Percentiles rank a stretch among this genome's conserved stretches.
Evolutionary conservation across 2,888 invertebrate genomes (phyloP).

Genomic region (Parasteatoda lunata): DNA sequence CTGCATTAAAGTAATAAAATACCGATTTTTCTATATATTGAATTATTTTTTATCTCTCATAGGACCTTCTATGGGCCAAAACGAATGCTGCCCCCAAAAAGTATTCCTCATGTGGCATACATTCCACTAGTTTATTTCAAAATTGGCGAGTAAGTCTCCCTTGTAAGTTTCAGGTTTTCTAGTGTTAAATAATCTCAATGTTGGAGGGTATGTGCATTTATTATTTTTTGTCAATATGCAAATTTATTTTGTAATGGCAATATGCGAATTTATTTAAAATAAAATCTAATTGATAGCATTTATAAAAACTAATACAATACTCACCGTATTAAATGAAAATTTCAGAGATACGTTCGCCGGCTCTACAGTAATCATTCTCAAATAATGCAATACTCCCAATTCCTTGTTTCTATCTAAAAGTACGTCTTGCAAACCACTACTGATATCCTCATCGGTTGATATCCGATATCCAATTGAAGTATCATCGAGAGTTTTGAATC

Average conservation of each 20-base stretch:
- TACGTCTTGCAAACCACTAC: constrained; percentile 33
- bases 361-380: constrained; percentile 33
- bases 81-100: no score
- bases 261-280: not conserved
- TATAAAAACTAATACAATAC: not conserved
- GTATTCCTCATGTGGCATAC: no score
- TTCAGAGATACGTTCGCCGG: constrained; percentile 31
- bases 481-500: constrained; percentile 33
- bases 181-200: no score
- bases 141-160: no score
- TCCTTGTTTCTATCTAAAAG: not conserved
- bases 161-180: no score
- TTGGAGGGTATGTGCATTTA: no score
- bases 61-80: no score
- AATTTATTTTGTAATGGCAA: not conserved
- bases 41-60: no score
- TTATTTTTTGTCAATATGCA: not conserved
- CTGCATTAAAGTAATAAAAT: no score
- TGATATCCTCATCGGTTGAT: constrained; percentile 23
- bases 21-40: no score
- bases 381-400: constrained; percentile 34
- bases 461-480: constrained; percentile 29
- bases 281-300: not conserved
- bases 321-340: constrained; percentile 45
- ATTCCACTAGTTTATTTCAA: no score